Conservation (phyloP, 2,888 invertebrate species). For the Cryptocephalus primarius region DNA sequence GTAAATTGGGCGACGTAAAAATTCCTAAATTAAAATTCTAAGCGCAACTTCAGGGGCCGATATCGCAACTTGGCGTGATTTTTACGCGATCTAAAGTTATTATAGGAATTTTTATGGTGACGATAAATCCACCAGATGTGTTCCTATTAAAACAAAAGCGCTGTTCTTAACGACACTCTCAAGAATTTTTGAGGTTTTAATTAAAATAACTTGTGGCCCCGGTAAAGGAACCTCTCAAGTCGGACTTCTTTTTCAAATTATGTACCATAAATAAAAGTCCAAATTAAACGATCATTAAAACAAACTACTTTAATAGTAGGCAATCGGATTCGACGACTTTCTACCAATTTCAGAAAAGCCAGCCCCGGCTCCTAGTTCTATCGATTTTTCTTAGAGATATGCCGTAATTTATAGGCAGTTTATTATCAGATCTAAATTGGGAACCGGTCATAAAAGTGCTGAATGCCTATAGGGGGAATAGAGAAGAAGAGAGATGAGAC, state of each 20-base stretch:
- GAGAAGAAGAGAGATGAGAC: background rate
- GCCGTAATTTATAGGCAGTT: constrained; percentile 14
- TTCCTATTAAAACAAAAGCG: too few species aligned
- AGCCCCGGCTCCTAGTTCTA: constrained; percentile 2
- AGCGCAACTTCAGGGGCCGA: too few species aligned
- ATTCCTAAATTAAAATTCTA: too few species aligned
- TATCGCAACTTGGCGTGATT: too few species aligned
- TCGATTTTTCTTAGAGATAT: constrained; percentile 14
- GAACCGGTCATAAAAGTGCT: constrained; percentile 15
- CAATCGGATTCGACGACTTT: background rate
- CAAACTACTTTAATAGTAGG: constrained; percentile 5
- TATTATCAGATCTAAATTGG: constrained; percentile 16
- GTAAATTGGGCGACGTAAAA: too few species aligned
- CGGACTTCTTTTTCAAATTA: background rate
- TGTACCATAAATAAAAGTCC: constrained; percentile 2
- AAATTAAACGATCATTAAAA: constrained; percentile 5
- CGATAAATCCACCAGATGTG: too few species aligned
- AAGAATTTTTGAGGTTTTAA: too few species aligned
- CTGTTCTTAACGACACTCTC: too few species aligned
- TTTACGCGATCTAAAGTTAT: too few species aligned
- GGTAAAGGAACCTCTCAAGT: background rate
- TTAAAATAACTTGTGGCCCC: background rate
- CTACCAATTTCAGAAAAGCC: constrained; percentile 6
- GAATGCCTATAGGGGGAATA: constrained; percentile 10
- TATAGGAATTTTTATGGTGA: too few species aligned